These are phyloP conservation scores for Vulpes lagopus DNA, from an alignment of 2,113 vertebrate genomes.

Conservation along the genomic window DNA sequence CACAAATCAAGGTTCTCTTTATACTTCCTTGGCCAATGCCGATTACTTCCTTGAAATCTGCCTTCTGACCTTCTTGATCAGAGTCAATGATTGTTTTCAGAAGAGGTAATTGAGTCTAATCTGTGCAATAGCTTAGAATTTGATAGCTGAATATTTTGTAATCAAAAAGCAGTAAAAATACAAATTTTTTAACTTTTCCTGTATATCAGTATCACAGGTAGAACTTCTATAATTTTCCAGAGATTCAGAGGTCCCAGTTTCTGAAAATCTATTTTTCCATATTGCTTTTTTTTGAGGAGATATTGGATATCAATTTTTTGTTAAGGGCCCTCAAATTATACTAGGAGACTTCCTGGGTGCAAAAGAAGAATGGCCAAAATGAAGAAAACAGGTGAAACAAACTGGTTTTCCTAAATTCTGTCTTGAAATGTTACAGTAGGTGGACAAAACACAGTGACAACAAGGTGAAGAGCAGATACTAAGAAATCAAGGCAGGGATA, in stretches of 20 bases:
- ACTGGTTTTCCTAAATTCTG: neutral
- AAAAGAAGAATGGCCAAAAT: neutral
- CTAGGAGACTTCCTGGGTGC: neutral
- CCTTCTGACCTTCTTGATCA: constrained; percentile 53
- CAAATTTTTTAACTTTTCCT: neutral
- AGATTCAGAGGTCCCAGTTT: neutral
- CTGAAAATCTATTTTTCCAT: neutral
- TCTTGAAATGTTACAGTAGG: neutral
- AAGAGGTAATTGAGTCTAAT: constrained; percentile 7
- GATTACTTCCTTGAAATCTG: constrained; percentile 23
- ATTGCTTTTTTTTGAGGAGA: neutral
- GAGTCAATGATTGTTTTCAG: constrained; percentile 54
- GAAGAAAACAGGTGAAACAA: neutral
- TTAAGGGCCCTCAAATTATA: neutral
- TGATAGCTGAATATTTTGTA: neutral
- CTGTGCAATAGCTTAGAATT: neutral
- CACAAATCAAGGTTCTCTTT: constrained; percentile 39
- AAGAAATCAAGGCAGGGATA: neutral
- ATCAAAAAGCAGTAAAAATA: constrained; percentile 41
- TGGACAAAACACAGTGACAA: neutral
- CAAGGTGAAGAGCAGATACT: neutral
- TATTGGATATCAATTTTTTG: neutral
- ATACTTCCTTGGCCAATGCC: neutral
- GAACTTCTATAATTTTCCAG: constrained; percentile 15
- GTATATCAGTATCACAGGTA: neutral